Percentiles rank a stretch among this genome's conserved stretches.
phyloP scores from a whole-genome alignment of 2,888 invertebrate genomes.

The Siphonodentalium dalli region DNA sequence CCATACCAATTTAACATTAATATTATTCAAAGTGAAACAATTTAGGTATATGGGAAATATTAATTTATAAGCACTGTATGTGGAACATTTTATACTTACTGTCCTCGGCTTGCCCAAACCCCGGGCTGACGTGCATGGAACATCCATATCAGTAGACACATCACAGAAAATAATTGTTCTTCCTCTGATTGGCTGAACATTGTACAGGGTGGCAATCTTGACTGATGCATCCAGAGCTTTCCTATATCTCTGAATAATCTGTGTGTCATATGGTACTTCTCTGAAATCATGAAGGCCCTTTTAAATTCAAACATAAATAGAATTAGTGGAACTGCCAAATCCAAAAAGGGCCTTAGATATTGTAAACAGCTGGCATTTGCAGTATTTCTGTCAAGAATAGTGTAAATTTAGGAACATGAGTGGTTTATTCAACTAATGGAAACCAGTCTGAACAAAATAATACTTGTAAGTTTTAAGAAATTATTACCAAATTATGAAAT shows the following conservation, averaged over 20 bases:
- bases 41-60: not conserved
- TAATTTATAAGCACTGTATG: not conserved
- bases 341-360: too few relatives aligned
- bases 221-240: conserved; percentile 65
- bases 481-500: too few relatives aligned
- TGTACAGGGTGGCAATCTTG: conserved; percentile 66
- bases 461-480: too few relatives aligned
- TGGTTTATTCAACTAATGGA: too few relatives aligned
- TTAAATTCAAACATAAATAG: too few relatives aligned
- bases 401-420: too few relatives aligned
- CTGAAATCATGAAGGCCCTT: too few relatives aligned
- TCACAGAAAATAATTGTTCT: conserved; percentile 64
- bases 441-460: too few relatives aligned
- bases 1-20: not conserved
- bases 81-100: conserved; percentile 35
- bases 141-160: conserved; percentile 40
- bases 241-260: conserved; percentile 57
- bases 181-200: conserved; percentile 66
- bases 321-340: too few relatives aligned
- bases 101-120: conserved; percentile 62
- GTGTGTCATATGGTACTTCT: conserved; percentile 48
- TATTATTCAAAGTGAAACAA: not conserved
- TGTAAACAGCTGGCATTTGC: too few relatives aligned
- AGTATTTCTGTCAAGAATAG: too few relatives aligned
- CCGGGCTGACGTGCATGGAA: conserved; percentile 55